A percentile compares a stretch with the other conserved stretches of the same genome.
Conservation (phyloP, 2,113 vertebrate species). For the Bostrychus sinensis region DNA sequence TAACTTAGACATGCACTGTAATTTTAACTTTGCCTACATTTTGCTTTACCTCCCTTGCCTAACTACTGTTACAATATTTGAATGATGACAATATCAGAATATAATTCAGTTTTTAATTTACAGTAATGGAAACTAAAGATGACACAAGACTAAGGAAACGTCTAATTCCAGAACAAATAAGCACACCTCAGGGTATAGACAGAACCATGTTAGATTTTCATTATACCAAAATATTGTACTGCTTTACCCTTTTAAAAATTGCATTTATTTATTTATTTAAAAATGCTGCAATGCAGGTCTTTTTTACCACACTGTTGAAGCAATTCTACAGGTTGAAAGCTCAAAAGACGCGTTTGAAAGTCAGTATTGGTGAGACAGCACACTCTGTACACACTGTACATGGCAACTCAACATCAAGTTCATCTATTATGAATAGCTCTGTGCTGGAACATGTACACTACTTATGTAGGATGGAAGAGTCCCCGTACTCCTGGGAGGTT, state of each 20-base stretch:
- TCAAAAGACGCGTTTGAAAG: slow-evolving; percentile 4
- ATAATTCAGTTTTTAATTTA: no score
- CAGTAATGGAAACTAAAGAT: neutral
- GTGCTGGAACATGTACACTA: slow-evolving; percentile 6
- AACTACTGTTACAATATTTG: no score
- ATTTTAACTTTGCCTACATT: neutral
- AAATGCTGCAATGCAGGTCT: neutral
- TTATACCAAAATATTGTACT: no score
- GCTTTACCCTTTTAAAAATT: neutral
- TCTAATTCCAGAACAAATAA: no score
- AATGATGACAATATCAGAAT: no score
- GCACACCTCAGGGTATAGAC: no score
- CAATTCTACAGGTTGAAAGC: neutral
- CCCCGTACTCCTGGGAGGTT: slow-evolving; percentile 26
- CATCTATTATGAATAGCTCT: slow-evolving; percentile 30
- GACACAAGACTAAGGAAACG: neutral
- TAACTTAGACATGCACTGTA: neutral
- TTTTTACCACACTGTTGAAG: neutral
- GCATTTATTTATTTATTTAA: neutral
- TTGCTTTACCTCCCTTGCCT: no score
- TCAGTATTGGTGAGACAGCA: neutral
- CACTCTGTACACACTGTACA: slow-evolving; percentile 1
- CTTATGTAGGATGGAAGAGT: slow-evolving; percentile 24
- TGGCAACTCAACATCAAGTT: slow-evolving; percentile 25
- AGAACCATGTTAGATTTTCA: no score